phyloP scores from a whole-genome alignment of 2,797 vertebrate genomes.

The Triplophysa bombifrons region DNA sequence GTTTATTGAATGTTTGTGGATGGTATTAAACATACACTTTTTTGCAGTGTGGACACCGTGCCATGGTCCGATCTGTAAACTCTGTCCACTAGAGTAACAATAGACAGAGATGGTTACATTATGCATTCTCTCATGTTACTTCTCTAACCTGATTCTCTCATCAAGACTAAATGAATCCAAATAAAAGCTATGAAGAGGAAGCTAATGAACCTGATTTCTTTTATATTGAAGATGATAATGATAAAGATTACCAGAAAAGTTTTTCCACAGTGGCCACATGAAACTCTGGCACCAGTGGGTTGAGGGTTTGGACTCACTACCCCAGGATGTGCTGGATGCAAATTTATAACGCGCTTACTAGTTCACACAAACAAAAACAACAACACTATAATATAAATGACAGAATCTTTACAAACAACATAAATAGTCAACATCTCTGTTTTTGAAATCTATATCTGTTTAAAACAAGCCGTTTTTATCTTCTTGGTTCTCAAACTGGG shows the following conservation, averaged over 20 bases:
- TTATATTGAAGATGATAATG: not conserved
- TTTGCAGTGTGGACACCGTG: slow-evolving; percentile 86
- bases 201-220: not conserved
- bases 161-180: not conserved
- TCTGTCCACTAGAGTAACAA: slow-evolving; percentile 80
- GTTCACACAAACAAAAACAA: not conserved
- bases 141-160: too few species aligned
- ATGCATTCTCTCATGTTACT: not conserved
- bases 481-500: too few species aligned
- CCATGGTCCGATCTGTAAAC: slow-evolving; percentile 84
- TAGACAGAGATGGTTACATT: not conserved
- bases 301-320: slow-evolving; percentile 78
- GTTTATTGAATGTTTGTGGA: not conserved
- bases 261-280: slow-evolving; percentile 87
- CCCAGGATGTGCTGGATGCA: slow-evolving; percentile 83
- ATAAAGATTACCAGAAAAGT: slow-evolving; percentile 81
- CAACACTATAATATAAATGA: not conserved
- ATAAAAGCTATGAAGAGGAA: not conserved
- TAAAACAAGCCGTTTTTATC: too few species aligned
- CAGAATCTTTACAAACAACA: not conserved
- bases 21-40: slow-evolving; percentile 81
- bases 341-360: slow-evolving; percentile 88
- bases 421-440: not conserved
- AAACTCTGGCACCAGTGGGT: slow-evolving; percentile 82
- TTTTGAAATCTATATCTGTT: too few species aligned